These are phyloP conservation scores for Tachina fera DNA, from an alignment of 2,888 invertebrate genomes.

Conservation along the genomic window DNA sequence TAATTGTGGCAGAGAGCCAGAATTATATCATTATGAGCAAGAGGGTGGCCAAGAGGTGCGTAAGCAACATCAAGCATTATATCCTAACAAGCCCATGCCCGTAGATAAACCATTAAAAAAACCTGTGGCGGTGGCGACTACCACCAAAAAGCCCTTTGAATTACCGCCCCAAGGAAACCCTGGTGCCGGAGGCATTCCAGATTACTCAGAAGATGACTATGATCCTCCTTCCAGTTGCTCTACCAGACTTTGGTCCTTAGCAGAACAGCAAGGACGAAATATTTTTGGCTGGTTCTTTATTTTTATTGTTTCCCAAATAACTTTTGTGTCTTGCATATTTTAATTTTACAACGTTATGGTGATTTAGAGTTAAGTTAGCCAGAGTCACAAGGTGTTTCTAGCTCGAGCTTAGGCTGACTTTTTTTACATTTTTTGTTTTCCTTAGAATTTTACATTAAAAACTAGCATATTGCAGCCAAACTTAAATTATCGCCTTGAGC, in stretches of 20 bases:
- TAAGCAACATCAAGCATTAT: background rate
- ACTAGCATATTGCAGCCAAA: too few species aligned
- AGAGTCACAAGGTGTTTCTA: too few species aligned
- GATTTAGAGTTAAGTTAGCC: background rate
- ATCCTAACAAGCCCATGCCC: background rate
- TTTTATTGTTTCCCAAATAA: background rate
- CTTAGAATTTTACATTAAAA: too few species aligned
- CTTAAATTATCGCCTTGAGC: too few species aligned
- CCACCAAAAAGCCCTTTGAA: background rate
- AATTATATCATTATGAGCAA: slow-evolving; percentile 22
- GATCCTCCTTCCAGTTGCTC: slow-evolving; percentile 10
- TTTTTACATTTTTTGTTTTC: too few species aligned
- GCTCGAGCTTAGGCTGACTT: too few species aligned
- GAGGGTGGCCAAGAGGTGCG: background rate
- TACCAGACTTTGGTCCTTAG: background rate
- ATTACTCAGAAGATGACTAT: slow-evolving; percentile 38
- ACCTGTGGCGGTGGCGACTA: background rate
- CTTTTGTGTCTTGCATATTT: background rate
- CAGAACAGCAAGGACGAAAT: background rate
- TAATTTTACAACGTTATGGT: background rate
- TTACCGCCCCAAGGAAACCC: slow-evolving; percentile 8
- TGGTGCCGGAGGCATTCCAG: slow-evolving; percentile 12
- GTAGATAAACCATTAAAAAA: background rate
- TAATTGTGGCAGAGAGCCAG: slow-evolving; percentile 23
- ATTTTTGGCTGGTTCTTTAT: background rate